Conservation (phyloP, 2,888 invertebrate species). For the Lasioglossum marginatum region DNA sequence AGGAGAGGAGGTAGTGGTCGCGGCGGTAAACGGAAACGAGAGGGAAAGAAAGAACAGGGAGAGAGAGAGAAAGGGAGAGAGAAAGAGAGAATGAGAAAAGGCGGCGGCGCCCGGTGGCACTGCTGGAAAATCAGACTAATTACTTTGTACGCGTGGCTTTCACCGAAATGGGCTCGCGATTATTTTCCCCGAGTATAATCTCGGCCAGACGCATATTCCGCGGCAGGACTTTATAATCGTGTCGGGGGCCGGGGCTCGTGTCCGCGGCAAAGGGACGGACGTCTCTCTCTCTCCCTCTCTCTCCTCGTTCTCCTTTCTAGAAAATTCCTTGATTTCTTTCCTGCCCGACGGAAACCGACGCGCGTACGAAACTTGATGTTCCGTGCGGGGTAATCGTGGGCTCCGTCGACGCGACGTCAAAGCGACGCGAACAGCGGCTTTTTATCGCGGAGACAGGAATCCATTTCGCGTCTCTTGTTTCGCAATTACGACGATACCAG, state of each 20-base stretch:
- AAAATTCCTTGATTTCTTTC: slow-evolving; percentile 59
- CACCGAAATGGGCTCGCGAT: slow-evolving; percentile 72
- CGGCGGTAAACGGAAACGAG: slow-evolving; percentile 19
- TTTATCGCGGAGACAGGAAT: slow-evolving; percentile 47
- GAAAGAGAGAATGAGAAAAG: slow-evolving; percentile 13
- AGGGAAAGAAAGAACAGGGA: neutral
- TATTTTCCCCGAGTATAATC: slow-evolving; percentile 69
- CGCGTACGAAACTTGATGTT: slow-evolving; percentile 48
- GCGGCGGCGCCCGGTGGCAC: slow-evolving; percentile 41
- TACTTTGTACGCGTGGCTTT: slow-evolving; percentile 74
- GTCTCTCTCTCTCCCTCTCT: neutral
- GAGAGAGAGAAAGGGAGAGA: neutral
- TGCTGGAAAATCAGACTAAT: slow-evolving; percentile 74
- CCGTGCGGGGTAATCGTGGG: slow-evolving; percentile 52
- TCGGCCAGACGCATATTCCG: slow-evolving; percentile 48
- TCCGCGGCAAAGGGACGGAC: slow-evolving; percentile 36
- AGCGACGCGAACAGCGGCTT: slow-evolving; percentile 48
- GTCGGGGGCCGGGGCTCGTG: slow-evolving; percentile 23
- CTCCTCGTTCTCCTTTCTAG: neutral
- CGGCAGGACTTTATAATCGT: slow-evolving; percentile 57
- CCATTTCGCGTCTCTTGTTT: slow-evolving; percentile 39
- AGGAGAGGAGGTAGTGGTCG: neutral
- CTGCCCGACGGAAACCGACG: slow-evolving; percentile 1
- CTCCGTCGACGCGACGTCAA: slow-evolving; percentile 46
- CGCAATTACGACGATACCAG: slow-evolving; percentile 29